These are phyloP conservation scores for Misgurnus mizolepis DNA, from an alignment of 2,113 vertebrate species.

Conservation along the genomic window DNA sequence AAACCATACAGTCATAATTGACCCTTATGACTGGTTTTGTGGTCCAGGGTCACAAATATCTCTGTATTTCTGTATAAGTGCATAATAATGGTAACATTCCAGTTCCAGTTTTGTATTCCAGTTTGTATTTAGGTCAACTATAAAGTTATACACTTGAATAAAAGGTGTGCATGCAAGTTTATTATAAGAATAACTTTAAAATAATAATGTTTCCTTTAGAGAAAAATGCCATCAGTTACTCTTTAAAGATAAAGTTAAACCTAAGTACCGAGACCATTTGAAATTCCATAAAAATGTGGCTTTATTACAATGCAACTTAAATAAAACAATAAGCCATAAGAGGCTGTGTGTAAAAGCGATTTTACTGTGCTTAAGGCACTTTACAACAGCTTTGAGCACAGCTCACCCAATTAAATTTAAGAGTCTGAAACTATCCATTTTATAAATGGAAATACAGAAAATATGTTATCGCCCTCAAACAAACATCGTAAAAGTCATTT, in stretches of 20 bases:
- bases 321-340: neutral
- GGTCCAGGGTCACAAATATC: no score
- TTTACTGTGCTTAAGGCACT: neutral
- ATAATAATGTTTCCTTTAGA: conserved; percentile 46
- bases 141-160: neutral
- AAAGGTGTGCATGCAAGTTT: no score
- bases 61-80: no score
- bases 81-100: no score
- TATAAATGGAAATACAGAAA: neutral
- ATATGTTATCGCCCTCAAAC: neutral
- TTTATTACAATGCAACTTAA: neutral
- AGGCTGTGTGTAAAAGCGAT: neutral
- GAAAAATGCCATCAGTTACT: conserved; percentile 38
- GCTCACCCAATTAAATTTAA: neutral
- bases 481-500: conserved; percentile 32
- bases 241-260: conserved; percentile 18
- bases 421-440: neutral
- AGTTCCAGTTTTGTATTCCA: no score
- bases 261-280: conserved; percentile 21
- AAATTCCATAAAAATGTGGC: conserved; percentile 15
- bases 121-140: neutral
- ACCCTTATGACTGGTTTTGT: no score
- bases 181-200: conserved; percentile 23
- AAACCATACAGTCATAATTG: no score
- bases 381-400: neutral